Base-by-base conservation (phyloP, 2,888 invertebrate genomes). In the Cerceris ruficornis region DNA sequence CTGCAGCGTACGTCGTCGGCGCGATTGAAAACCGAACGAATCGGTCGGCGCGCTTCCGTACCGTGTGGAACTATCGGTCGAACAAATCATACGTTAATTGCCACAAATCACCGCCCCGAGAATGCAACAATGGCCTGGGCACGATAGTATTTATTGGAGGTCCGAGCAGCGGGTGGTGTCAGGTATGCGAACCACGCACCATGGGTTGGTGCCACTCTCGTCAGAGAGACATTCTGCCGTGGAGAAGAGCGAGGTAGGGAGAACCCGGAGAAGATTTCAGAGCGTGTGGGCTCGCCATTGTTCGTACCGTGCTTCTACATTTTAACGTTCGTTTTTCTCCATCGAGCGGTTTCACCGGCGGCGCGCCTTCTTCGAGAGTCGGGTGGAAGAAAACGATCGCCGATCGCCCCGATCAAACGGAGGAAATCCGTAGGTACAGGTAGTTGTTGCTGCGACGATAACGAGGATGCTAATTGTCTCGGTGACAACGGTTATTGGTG, bases 51-150 rank as follows among this genome's bases (percentile, higher is more conserved):
- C 50, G 60, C 61, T 71, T 69, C 71, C 55, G 61, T 77, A 66
- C 65, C 46, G 11, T 15, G 17, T 28, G 39, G 52, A 11, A n/a
- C 28, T 49, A 46, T 58, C 64, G 68, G 50, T 28, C 74, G 71
- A 86, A 88, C 85, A 87, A 88, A 88, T 88, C 86, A 87, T 79
- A 69, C 83, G 82, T 88, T 89, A 88, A 89, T 89, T 87, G 87
- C 81, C 72, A 75, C 86, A 86, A 89, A 90, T 89, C 86, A 87
- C 83, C 81, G 81, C 71, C 67, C 78, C 73, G 39, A 74, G 73
- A 77, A 65, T 80, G 77, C 69, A 84, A 87, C 87, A 87, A 90
- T 87, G 78, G 83, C 39, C 58, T 72, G 70, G 58, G 61, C 46
- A 1, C 66, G 76, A 75, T 74, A 77, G 80, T 84, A 89, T 89